Conservation (phyloP, 2,113 vertebrate genomes). For the Scatophagus argus region DNA sequence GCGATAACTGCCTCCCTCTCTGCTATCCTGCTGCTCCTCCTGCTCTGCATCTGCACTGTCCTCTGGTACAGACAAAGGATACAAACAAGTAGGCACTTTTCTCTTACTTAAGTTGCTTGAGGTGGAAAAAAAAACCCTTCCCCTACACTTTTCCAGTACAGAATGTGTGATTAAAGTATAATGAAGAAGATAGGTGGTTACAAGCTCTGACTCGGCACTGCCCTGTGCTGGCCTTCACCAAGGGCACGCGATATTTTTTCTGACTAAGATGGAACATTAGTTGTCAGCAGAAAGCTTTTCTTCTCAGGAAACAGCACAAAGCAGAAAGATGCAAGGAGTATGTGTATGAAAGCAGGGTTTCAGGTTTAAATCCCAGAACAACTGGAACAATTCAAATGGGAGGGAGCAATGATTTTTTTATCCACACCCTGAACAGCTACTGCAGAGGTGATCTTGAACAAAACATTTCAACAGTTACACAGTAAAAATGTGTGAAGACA, state of each 20-base stretch:
- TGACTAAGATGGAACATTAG: constrained; percentile 69
- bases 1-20: constrained; percentile 55
- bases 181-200: constrained; percentile 68
- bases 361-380: constrained; percentile 4
- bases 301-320: constrained; percentile 32
- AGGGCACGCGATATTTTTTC: constrained; percentile 67
- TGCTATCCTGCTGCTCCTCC: constrained; percentile 65
- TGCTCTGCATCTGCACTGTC: constrained; percentile 70
- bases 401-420: background rate
- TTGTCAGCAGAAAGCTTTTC: constrained; percentile 66
- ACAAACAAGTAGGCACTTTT: constrained; percentile 75
- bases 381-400: background rate
- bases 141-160: constrained; percentile 10
- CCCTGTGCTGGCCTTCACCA: constrained; percentile 64
- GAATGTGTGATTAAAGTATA: constrained; percentile 74
- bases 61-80: constrained; percentile 69
- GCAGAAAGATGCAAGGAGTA: constrained; percentile 7
- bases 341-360: constrained; percentile 19
- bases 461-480: background rate
- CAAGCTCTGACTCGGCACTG: constrained; percentile 54
- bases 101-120: constrained; percentile 39
- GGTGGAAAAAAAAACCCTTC: constrained; percentile 24
- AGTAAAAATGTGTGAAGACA: background rate
- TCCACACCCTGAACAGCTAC: background rate
- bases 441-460: background rate